Evolutionary conservation across 2,113 vertebrate species (phyloP).

Genomic region (Phrynosoma blainvillii): DNA sequence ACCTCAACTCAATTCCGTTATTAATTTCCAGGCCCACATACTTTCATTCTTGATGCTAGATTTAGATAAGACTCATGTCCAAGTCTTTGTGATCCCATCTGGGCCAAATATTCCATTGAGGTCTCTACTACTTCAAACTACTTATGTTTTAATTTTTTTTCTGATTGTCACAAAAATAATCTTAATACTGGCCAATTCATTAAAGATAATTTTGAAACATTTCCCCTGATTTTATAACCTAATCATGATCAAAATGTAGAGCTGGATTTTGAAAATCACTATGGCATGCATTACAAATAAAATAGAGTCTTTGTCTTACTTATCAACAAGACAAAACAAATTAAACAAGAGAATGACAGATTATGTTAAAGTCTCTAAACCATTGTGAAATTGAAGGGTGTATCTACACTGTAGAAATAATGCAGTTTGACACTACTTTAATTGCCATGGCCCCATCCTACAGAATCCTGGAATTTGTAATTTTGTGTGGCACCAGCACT

Average conservation of each 20-base stretch:
- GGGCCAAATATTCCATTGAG: background rate
- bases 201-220: constrained; percentile 28
- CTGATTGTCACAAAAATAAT: constrained; percentile 22
- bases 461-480: too few relatives aligned
- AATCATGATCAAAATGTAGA: constrained; percentile 9
- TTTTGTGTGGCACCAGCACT: too few relatives aligned
- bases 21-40: background rate
- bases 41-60: constrained; percentile 1
- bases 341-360: background rate
- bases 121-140: constrained; percentile 19
- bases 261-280: background rate
- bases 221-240: constrained; percentile 23
- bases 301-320: constrained; percentile 1
- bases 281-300: background rate
- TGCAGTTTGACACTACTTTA: too few relatives aligned
- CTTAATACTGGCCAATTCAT: constrained; percentile 35
- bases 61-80: background rate
- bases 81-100: constrained; percentile 7
- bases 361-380: background rate
- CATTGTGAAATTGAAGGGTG: background rate
- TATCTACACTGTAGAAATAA: too few relatives aligned
- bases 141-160: constrained; percentile 22
- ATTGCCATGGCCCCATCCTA: too few relatives aligned
- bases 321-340: constrained; percentile 1
- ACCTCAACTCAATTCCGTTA: background rate